Conservation (phyloP, 2,113 vertebrate genomes). For the Limanda limanda region DNA sequence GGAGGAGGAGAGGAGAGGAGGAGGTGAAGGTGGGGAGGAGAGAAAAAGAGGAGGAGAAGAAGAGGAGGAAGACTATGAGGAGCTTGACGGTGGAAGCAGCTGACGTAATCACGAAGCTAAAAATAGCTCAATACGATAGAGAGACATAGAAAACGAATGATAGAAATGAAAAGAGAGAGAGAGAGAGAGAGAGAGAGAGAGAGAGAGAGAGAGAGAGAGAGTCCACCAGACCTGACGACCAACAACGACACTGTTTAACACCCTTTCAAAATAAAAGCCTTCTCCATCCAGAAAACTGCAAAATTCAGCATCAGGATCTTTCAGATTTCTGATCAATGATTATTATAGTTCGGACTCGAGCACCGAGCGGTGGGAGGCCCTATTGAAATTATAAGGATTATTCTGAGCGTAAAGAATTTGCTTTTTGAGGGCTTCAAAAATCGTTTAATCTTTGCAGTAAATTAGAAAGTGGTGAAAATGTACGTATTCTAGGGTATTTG, state of each 20-base stretch:
- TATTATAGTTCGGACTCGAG: too few species aligned
- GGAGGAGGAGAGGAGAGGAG: neutral
- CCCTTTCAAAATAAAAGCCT: slow-evolving; percentile 46
- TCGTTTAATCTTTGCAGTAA: too few species aligned
- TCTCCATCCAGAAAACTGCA: neutral
- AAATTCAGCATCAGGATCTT: neutral
- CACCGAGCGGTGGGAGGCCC: too few species aligned
- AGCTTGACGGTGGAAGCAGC: neutral
- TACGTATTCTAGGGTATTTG: too few species aligned
- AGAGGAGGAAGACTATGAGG: neutral
- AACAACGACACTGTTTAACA: neutral
- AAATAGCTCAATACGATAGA: slow-evolving; percentile 48
- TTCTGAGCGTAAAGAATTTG: too few species aligned
- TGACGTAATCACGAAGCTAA: slow-evolving; percentile 38
- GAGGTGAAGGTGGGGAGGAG: too few species aligned
- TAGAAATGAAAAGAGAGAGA: neutral
- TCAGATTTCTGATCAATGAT: neutral
- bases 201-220: neutral
- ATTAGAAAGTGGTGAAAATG: too few species aligned
- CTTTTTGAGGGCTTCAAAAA: too few species aligned
- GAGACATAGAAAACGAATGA: neutral
- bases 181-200: neutral
- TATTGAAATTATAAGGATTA: too few species aligned
- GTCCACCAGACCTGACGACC: neutral
- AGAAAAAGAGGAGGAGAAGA: too few species aligned